phyloP scores from a whole-genome alignment of 2,888 invertebrate species.

The Orthosia incerta region DNA sequence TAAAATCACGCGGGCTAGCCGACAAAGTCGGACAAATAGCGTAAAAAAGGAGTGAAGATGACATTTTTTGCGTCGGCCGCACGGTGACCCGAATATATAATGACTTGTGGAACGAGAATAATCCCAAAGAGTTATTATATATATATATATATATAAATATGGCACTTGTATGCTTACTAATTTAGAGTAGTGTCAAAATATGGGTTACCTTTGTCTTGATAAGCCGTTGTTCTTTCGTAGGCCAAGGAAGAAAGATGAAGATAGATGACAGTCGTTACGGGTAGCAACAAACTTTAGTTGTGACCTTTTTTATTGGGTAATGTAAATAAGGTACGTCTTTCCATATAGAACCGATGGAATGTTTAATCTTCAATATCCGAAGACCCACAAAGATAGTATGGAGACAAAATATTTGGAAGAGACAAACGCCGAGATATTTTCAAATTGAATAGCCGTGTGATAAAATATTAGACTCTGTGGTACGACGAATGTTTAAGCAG shows the following conservation, averaged over 20 bases:
- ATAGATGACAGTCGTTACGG: no score
- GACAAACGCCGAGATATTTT: background rate
- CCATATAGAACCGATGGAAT: background rate
- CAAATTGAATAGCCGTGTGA: background rate
- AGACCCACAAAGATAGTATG: background rate
- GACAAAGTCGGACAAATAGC: slow-evolving; percentile 54
- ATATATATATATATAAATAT: slow-evolving; percentile 13
- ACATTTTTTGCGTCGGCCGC: slow-evolving; percentile 58
- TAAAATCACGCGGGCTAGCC: slow-evolving; percentile 60
- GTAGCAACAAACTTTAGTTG: no score
- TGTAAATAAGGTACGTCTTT: background rate
- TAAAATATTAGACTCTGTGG: background rate
- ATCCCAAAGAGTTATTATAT: slow-evolving; percentile 44
- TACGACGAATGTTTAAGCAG: background rate
- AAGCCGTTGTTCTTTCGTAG: no score
- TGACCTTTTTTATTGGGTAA: background rate
- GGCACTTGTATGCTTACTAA: slow-evolving; percentile 11
- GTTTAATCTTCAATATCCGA: slow-evolving; percentile 12
- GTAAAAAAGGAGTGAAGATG: slow-evolving; percentile 65
- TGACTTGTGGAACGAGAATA: slow-evolving; percentile 58
- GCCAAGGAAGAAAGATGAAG: no score
- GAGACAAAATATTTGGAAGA: slow-evolving; percentile 11
- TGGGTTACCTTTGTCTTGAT: no score
- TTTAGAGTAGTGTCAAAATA: slow-evolving; percentile 6
- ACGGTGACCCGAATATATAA: slow-evolving; percentile 68